Conservation (phyloP, 53 echinoderm and acorn worm species). For the Antedon mediterranea region DNA sequence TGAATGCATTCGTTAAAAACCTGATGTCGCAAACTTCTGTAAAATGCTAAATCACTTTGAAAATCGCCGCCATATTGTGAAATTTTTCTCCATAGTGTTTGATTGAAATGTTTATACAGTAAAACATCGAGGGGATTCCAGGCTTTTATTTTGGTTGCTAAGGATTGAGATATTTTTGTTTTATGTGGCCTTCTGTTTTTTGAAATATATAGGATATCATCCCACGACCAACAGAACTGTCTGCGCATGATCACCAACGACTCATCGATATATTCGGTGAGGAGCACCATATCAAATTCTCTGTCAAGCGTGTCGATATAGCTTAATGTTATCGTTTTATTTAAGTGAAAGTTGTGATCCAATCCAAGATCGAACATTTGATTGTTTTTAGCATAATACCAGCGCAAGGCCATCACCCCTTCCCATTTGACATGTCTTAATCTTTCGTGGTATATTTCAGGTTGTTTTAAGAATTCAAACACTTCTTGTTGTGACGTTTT, state of each 20-base stretch:
- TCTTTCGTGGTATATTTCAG: constrained; percentile 28
- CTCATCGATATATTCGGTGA: constrained; percentile 65
- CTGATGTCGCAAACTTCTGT: constrained; percentile 21
- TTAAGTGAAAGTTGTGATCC: constrained; percentile 29
- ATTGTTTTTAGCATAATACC: constrained; percentile 49
- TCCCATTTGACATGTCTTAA: constrained; percentile 32
- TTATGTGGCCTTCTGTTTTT: constrained; percentile 35
- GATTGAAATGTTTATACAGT: constrained; percentile 58
- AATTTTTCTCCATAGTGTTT: constrained; percentile 48
- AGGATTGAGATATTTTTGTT: background rate
- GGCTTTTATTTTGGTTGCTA: constrained; percentile 22
- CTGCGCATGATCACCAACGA: constrained; percentile 43
- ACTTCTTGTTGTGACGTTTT: background rate
- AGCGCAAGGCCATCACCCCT: constrained; percentile 11
- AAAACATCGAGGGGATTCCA: constrained; percentile 53
- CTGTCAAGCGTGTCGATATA: constrained; percentile 22
- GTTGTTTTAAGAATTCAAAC: constrained; percentile 30
- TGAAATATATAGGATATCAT: constrained; percentile 48
- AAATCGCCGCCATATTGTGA: constrained; percentile 35
- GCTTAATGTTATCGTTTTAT: constrained; percentile 15
- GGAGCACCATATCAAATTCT: constrained; percentile 48
- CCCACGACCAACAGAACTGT: constrained; percentile 34
- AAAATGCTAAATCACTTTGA: constrained; percentile 25
- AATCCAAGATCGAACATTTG: constrained; percentile 68
- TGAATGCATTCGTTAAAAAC: constrained; percentile 30